Percentiles rank a stretch among this genome's conserved stretches.
Evolutionary conservation across 92 coral and sea anemone genomes (phyloP).

Genomic region (Parazoanthus darwini): DNA sequence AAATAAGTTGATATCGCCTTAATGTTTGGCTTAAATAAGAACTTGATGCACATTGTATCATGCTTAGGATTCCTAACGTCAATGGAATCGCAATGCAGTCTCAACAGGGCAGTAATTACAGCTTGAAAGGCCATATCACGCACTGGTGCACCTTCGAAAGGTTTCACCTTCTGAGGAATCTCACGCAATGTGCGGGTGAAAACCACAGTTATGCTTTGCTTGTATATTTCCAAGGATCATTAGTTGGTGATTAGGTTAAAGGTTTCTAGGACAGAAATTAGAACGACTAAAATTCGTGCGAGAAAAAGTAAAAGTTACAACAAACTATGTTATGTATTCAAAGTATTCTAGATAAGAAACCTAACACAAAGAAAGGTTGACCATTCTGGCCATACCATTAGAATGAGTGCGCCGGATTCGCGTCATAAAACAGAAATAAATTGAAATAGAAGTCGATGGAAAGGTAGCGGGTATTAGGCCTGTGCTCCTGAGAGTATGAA

Average conservation of each 20-base stretch:
- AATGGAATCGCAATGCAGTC: neutral
- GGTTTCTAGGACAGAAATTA: neutral
- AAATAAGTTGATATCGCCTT: neutral
- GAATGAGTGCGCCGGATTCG: neutral
- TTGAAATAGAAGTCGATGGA: neutral
- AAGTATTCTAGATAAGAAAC: slow-evolving; percentile 37
- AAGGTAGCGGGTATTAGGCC: neutral
- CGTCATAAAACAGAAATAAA: neutral
- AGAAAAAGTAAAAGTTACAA: neutral
- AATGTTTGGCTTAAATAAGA: neutral
- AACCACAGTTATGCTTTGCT: neutral
- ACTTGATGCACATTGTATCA: neutral
- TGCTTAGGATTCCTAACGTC: slow-evolving; percentile 2
- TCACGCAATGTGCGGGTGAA: slow-evolving; percentile 22
- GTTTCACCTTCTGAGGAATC: slow-evolving; percentile 5
- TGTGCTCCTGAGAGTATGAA: neutral
- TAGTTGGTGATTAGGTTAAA: neutral
- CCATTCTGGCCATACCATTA: neutral
- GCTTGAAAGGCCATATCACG: slow-evolving; percentile 20
- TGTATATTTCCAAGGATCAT: neutral
- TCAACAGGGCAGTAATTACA: slow-evolving; percentile 7
- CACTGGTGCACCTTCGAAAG: slow-evolving; percentile 20
- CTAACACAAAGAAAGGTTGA: neutral
- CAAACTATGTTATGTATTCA: slow-evolving; percentile 36
- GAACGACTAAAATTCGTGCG: neutral